Evolutionary conservation across 2,797 vertebrate genomes (phyloP).

Genomic region (Hydrophis major): DNA sequence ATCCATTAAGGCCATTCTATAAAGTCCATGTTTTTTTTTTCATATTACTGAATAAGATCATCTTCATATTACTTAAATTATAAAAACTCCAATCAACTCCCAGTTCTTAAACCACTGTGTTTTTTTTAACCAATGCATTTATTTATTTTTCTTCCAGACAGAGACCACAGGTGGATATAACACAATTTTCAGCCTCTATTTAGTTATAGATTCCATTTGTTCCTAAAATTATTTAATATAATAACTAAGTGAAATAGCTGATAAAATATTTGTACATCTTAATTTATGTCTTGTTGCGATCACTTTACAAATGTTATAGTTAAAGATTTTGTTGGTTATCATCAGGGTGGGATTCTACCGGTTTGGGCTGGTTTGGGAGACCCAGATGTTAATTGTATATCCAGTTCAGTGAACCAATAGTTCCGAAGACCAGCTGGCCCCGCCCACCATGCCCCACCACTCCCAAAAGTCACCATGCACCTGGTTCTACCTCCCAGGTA

Average conservation of each 20-base stretch:
- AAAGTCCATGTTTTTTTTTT: not conserved
- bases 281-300: conserved; percentile 20
- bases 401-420: no score
- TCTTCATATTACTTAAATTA: not conserved
- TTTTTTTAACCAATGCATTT: conserved; percentile 1
- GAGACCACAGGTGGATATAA: not conserved
- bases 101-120: not conserved
- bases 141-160: conserved; percentile 1
- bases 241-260: conserved; percentile 3
- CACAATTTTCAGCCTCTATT: not conserved
- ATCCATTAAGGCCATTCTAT: not conserved
- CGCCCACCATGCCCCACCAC: no score
- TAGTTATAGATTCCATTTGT: conserved; percentile 6
- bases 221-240: conserved; percentile 27
- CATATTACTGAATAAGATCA: not conserved
- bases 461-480: no score
- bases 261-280: conserved; percentile 23
- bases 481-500: no score
- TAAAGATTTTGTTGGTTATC: conserved; percentile 24
- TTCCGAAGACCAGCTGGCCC: no score
- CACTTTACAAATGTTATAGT: conserved; percentile 33
- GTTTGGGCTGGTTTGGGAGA: no score
- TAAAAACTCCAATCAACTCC: fast-evolving
- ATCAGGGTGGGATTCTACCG: not conserved
- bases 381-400: no score